These are phyloP conservation scores for Embiotoca jacksoni DNA, from an alignment of 2,113 vertebrate genomes.

Conservation along the genomic window DNA sequence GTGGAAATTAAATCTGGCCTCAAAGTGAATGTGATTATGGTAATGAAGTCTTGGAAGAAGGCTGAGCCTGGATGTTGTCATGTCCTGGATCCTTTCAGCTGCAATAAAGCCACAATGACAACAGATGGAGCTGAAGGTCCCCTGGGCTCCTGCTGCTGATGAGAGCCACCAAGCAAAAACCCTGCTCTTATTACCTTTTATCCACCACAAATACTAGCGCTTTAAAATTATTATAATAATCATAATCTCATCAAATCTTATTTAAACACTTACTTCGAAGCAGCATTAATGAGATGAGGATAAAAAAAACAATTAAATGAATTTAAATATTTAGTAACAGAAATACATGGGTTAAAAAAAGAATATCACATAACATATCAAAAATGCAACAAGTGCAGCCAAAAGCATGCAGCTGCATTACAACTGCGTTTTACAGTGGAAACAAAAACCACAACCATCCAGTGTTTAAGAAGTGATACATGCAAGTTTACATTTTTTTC, in stretches of 20 bases:
- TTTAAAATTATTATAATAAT: slow-evolving; percentile 18
- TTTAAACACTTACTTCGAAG: not conserved
- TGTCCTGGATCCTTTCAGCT: slow-evolving; percentile 77
- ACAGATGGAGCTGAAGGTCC: slow-evolving; percentile 83
- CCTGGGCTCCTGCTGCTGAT: slow-evolving; percentile 67
- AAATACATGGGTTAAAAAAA: too few relatives aligned
- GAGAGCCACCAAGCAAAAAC: slow-evolving; percentile 41
- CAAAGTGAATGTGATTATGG: slow-evolving; percentile 78
- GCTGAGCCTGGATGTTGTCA: slow-evolving; percentile 61
- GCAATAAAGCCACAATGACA: slow-evolving; percentile 76
- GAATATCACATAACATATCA: not conserved
- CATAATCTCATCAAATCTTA: not conserved
- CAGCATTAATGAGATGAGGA: not conserved
- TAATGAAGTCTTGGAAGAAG: slow-evolving; percentile 80
- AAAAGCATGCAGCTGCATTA: too few relatives aligned
- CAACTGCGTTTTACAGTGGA: too few relatives aligned
- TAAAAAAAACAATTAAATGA: not conserved
- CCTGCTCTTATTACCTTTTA: slow-evolving; percentile 18
- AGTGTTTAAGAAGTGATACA: too few relatives aligned
- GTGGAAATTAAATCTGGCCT: slow-evolving; percentile 63
- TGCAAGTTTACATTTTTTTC: too few relatives aligned
- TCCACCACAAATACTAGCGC: slow-evolving; percentile 6
- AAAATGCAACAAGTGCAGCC: not conserved
- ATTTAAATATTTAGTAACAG: not conserved
- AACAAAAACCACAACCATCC: too few relatives aligned